Evolutionary conservation across 2,113 vertebrate species (phyloP).

Genomic region (Pomatorhinus ruficollis): DNA sequence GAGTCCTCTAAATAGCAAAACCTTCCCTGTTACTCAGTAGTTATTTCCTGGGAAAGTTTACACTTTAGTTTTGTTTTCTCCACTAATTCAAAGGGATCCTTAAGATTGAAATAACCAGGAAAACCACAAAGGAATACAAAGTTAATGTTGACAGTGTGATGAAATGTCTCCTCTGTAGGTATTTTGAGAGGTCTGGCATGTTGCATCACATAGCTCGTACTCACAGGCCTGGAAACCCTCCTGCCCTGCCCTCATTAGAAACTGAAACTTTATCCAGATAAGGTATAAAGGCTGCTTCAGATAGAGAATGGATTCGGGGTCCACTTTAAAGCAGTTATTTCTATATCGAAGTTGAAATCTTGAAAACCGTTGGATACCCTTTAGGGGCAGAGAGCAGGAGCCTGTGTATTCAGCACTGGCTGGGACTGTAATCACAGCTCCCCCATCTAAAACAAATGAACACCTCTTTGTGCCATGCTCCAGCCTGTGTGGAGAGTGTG

Average conservation of each 20-base stretch:
- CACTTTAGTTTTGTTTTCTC: not conserved
- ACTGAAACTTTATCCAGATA: conserved; percentile 41
- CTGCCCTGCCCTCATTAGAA: conserved; percentile 45
- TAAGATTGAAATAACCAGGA: not conserved
- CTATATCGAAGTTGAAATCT: not conserved
- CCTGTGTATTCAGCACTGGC: not conserved
- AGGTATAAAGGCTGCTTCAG: conserved; percentile 14
- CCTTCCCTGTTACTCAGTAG: not conserved
- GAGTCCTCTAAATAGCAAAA: not conserved
- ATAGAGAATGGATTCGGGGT: not conserved
- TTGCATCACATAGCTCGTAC: conserved; percentile 23
- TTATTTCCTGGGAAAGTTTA: not conserved
- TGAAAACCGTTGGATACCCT: not conserved
- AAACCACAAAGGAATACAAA: not conserved
- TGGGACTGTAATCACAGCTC: not conserved
- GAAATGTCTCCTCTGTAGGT: not conserved
- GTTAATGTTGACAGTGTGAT: not conserved
- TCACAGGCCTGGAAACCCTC: conserved; percentile 54
- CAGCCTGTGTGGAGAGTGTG: not conserved
- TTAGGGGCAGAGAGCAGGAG: not conserved
- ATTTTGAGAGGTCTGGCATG: conserved; percentile 30
- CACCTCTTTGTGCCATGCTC: not conserved
- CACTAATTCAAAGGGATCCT: not conserved
- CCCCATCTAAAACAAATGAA: not conserved
- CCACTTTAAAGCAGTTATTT: not conserved